Base-by-base conservation (phyloP, 2,888 invertebrate species). In the Adelphocoris suturalis region DNA sequence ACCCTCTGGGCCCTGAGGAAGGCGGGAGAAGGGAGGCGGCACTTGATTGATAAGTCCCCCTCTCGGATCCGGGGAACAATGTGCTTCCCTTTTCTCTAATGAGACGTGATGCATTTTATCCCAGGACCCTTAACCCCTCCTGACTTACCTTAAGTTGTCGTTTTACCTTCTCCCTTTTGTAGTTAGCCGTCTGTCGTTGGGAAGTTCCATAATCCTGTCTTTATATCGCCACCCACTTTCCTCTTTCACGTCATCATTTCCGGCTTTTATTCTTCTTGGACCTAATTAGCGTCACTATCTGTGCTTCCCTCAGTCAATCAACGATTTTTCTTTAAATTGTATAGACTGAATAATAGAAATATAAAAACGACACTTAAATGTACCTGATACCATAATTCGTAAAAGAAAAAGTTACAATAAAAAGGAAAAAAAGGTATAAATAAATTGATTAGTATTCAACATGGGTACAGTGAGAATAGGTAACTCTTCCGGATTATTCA, bases 71-170 rank as follows among this genome's bases (percentile, higher is more conserved):
- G n/a, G 78, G 47, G 78, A 80, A 80, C 78, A 80, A 80, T 80
- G 78, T 80, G 46, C 78, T 80, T 80, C 78, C 78, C 47, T 80
- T 47, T 80, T 46, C 78, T 80, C 78, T 80, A 80, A 80, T 80
- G 78, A 80, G 78, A 80, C 78, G 78, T 46, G 78, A 46, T 80
- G 78, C 47, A 80, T 80, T 80, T 80, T 80, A 46, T 80, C 47
- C 68, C 61, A 61, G 61, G 61, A n/a, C 19, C 68, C 68, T 23
- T 52, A 52, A 13, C 2, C 19, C 19, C 68, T 23, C 23, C 23
- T 68, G 68, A 68, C 68, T 68, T 68, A 23, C 68, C 68, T 68
- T 13, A 68, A 68, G 23, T 68, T 68, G 68, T 68, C 23, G 68
- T 68, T 68, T 68, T 68, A 68, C 68, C 19, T 68, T 68, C 68